A percentile compares a stretch with the other conserved stretches of the same genome.
Conservation (phyloP, 2,888 invertebrate genomes). For the Acleris sparsana region DNA sequence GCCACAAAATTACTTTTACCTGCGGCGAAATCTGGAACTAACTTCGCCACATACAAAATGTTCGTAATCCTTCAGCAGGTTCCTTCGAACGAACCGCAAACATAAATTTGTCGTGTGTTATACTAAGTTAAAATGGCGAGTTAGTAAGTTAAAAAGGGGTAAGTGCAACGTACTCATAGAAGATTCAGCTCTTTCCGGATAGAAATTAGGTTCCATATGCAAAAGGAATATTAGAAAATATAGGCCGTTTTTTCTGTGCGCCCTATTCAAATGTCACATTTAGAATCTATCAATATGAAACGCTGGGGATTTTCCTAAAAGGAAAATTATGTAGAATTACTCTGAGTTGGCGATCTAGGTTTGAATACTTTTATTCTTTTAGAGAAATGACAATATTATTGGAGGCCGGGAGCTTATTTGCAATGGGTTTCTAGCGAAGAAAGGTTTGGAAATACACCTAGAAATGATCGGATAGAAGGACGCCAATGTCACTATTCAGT, state of each 20-base stretch:
- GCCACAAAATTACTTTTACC: constrained; percentile 2
- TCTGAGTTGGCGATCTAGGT: constrained; percentile 9
- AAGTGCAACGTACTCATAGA: no score
- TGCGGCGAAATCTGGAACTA: not conserved
- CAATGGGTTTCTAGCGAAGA: not conserved
- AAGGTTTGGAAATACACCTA: not conserved
- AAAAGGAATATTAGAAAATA: no score
- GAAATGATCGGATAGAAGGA: not conserved
- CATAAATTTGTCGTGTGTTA: no score
- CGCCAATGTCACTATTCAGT: no score
- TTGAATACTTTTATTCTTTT: constrained; percentile 17
- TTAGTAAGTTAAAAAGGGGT: no score
- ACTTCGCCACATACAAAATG: not conserved
- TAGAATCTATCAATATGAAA: constrained; percentile 17
- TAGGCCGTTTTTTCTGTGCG: no score
- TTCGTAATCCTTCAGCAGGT: not conserved
- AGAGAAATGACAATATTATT: constrained; percentile 24
- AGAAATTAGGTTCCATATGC: no score
- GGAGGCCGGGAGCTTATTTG: not conserved
- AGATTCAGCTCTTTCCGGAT: no score
- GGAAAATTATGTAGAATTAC: constrained; percentile 23
- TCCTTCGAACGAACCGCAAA: no score
- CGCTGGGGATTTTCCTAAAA: constrained; percentile 12
- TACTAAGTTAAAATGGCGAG: no score
- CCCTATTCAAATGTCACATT: not conserved